These are phyloP conservation scores for Nemopilema nomurai DNA, from an alignment of 30 jellyfish, hydroid and myxozoan species.

Conservation along the genomic window DNA sequence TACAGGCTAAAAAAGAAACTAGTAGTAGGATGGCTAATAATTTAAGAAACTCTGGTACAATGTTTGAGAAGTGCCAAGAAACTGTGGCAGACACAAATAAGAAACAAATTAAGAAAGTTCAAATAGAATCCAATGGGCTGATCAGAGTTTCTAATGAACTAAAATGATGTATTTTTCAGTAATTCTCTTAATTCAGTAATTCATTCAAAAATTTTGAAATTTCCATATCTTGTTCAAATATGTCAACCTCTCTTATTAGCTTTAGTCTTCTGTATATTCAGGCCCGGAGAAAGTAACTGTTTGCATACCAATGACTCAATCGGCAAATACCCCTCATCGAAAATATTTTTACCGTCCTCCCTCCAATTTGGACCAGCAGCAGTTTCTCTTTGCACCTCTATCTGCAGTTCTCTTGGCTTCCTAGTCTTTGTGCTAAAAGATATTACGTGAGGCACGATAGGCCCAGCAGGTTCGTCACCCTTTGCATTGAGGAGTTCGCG, in stretches of 20 bases:
- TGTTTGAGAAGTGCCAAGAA: background rate
- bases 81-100: background rate
- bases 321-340: background rate
- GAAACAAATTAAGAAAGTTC: background rate
- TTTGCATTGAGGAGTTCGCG: constrained; percentile 22
- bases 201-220: background rate
- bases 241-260: background rate
- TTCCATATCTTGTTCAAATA: background rate
- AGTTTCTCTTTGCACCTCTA: background rate
- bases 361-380: constrained; percentile 16
- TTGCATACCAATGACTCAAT: background rate
- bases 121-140: background rate
- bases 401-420: background rate
- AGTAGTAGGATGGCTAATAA: background rate
- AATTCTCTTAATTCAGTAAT: background rate
- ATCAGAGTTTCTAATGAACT: background rate
- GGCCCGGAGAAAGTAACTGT: background rate
- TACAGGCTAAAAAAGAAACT: background rate
- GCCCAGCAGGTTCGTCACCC: constrained; percentile 24
- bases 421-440: background rate
- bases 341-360: constrained; percentile 1
- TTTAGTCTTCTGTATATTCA: background rate
- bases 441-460: background rate
- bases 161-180: background rate
- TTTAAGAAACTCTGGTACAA: background rate